Base-by-base conservation (phyloP, 2,888 invertebrate genomes). In the Epistrophe grossulariae region DNA sequence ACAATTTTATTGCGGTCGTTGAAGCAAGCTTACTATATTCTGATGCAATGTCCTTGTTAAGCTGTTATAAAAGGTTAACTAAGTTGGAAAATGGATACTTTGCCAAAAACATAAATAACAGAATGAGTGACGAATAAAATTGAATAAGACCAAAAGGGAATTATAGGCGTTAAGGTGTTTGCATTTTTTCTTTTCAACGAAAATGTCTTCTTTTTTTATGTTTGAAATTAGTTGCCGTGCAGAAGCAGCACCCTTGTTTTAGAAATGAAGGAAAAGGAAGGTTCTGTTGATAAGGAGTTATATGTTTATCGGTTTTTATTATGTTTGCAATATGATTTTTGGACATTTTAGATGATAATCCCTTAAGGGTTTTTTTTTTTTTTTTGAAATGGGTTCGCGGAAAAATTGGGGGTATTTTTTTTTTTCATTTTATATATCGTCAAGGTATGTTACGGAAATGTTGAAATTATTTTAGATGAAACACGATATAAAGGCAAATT, bases 1-100 rank as follows among this genome's bases (percentile, higher is more conserved):
- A 82, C 57, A 79, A 79, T 87, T 87, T 87, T 87, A 87, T 87
- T 87, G 87, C 87, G 87, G 87, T 87, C 87, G 87, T 87, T 87
- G 62, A 31, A 71, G 43, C 79, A 24, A 24, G 50, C 24, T 28
- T 24, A 24, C 64, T 60, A n/a, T 38, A 9, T 19, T 15, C 55
- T n/a, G 28, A 15, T 19, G 62, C 62, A 62, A 87, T 87, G 87
- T 87, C 87, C 76, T 40, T 83, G 87, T 87, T 83, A 87, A 87
- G 83, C 79, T 83, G 72, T n/a, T 72, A 81, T 57, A 81, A 81
- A 85, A 85, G 81, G 81, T 85, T 85, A 79, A 87, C 83, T 87
- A 82, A 85, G 85, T 85, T 82, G 77, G 55, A 31, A 74, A 85
- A 85, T 85, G 85, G 85, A 85, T 85, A 85, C 82, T 85, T 85